These are phyloP conservation scores for Battus philenor DNA, from an alignment of 1,140 invertebrate genomes.

Conservation along the genomic window DNA sequence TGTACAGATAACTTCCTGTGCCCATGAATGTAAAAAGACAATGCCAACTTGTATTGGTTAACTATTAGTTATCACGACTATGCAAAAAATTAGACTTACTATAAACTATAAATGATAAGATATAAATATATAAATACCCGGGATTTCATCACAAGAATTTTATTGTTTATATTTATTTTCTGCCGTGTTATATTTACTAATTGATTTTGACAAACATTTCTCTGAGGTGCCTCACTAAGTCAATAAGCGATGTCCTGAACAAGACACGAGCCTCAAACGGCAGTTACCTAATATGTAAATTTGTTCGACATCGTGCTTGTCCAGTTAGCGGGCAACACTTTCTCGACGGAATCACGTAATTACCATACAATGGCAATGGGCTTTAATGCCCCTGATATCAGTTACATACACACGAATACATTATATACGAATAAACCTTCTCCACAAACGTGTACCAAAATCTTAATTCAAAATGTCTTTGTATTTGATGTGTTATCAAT, in stretches of 20 bases:
- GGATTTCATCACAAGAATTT: too few relatives aligned
- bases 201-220: not conserved
- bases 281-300: constrained; percentile 63
- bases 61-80: too few relatives aligned
- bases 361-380: constrained; percentile 57
- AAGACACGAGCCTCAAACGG: constrained; percentile 21
- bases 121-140: too few relatives aligned
- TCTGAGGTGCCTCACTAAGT: constrained; percentile 8
- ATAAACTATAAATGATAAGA: too few relatives aligned
- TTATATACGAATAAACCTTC: not conserved
- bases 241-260: constrained; percentile 30
- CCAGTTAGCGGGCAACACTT: constrained; percentile 52
- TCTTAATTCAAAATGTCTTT: not conserved
- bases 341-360: constrained; percentile 42
- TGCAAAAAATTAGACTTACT: too few relatives aligned
- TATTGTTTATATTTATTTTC: too few relatives aligned
- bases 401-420: constrained; percentile 1
- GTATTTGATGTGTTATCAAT: constrained; percentile 5
- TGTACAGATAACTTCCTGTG: too few relatives aligned
- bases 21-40: too few relatives aligned
- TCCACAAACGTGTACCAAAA: constrained; percentile 4
- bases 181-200: constrained; percentile 1
- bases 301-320: constrained; percentile 42
- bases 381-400: constrained; percentile 33
- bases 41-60: too few relatives aligned